Evolutionary conservation across 2,888 invertebrate genomes (phyloP).

Genomic region (Orchesella flavescens): DNA sequence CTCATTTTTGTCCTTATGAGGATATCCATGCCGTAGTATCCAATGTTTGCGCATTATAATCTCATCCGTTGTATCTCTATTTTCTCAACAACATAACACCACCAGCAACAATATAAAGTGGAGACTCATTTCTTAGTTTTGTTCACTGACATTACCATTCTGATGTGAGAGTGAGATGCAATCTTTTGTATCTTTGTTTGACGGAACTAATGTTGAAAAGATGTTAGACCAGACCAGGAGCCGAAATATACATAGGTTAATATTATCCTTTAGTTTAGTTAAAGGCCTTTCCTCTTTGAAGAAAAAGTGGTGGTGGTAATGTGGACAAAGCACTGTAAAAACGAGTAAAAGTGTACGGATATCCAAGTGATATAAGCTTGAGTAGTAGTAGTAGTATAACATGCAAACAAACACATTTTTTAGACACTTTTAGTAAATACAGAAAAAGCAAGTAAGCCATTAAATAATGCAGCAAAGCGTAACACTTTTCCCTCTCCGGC

Average conservation of each 20-base stretch:
- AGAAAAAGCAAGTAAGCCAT: constrained; percentile 58
- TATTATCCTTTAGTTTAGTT: too few species aligned
- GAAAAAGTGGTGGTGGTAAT: constrained; percentile 43
- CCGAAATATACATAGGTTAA: background rate
- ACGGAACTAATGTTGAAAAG: constrained; percentile 47
- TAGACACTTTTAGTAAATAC: constrained; percentile 40
- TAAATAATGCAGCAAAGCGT: constrained; percentile 64
- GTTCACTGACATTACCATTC: constrained; percentile 21
- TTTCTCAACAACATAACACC: too few species aligned
- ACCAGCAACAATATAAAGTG: background rate
- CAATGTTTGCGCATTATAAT: background rate
- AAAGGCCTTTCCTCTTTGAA: too few species aligned
- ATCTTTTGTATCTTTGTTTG: constrained; percentile 28
- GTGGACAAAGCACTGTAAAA: constrained; percentile 47
- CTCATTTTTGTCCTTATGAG: constrained; percentile 9
- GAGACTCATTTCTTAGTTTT: constrained; percentile 47
- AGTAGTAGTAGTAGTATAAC: too few species aligned
- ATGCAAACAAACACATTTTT: constrained; percentile 54
- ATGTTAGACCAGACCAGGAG: constrained; percentile 5
- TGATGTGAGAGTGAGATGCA: constrained; percentile 29
- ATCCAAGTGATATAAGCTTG: constrained; percentile 15
- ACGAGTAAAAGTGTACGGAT: too few species aligned
- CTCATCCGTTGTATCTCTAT: too few species aligned
- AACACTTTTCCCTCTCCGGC: constrained; percentile 50
- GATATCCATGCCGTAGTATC: background rate